Conservation (phyloP, 2,797 vertebrate species). For the Gouania willdenowi region DNA sequence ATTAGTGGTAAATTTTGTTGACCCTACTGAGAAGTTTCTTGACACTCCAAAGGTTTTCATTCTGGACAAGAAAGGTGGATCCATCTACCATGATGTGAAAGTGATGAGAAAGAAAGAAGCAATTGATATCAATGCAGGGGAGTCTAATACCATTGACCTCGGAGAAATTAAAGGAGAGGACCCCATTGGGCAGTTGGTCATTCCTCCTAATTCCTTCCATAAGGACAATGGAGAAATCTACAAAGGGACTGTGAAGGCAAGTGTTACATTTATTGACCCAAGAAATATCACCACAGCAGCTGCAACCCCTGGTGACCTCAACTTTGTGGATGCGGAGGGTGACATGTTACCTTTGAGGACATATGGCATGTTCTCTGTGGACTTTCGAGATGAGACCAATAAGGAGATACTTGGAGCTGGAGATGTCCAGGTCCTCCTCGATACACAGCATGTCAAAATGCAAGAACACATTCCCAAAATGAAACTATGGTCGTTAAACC, state of each 20-base stretch:
- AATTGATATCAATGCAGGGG: conserved; percentile 76
- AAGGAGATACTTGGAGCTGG: conserved; percentile 78
- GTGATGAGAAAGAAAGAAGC: conserved; percentile 84
- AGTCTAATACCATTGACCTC: conserved; percentile 79
- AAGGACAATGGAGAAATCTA: conserved; percentile 81
- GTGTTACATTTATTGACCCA: conserved; percentile 93
- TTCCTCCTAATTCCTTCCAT: conserved; percentile 84
- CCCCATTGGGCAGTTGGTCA: conserved; percentile 85
- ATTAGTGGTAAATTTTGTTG: conserved; percentile 89
- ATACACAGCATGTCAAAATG: conserved; percentile 86
- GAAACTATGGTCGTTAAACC: conserved; percentile 93
- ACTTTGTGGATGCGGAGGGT: conserved; percentile 82
- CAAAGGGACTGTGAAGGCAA: conserved; percentile 85
- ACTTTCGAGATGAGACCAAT: conserved; percentile 83
- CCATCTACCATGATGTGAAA: conserved; percentile 88
- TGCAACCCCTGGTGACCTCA: conserved; percentile 88
- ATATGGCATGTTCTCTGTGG: conserved; percentile 95
- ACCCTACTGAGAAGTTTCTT: conserved; percentile 80
- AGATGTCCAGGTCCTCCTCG: conserved; percentile 83
- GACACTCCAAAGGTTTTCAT: conserved; percentile 89
- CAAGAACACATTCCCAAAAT: conserved; percentile 85
- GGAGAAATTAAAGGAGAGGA: conserved; percentile 78
- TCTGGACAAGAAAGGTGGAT: conserved; percentile 84
- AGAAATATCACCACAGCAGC: conserved; percentile 83
- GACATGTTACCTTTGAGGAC: conserved; percentile 88